A percentile compares a stretch with the other conserved stretches of the same genome.
Evolutionary conservation across 2,888 invertebrate species (phyloP).

Genomic region (Plusia festucae): DNA sequence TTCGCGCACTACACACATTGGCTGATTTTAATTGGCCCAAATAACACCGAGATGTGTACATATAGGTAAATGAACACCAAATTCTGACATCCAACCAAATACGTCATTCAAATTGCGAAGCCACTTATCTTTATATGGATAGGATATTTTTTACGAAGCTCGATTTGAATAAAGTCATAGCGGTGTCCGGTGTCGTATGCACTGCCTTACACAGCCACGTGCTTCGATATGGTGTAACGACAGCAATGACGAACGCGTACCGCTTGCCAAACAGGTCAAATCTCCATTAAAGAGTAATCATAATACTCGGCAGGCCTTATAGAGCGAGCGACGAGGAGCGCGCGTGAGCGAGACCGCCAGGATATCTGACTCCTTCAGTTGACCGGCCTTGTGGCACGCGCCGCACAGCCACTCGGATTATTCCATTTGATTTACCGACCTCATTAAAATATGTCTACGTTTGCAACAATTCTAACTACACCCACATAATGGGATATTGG

Average conservation of each 20-base stretch:
- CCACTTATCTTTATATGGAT: conserved; percentile 69
- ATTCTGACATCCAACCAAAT: conserved; percentile 73
- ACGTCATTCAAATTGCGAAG: conserved; percentile 74
- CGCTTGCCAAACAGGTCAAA: conserved; percentile 71
- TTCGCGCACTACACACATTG: conserved; percentile 25
- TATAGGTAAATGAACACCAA: conserved; percentile 68
- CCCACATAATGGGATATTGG: conserved; percentile 58
- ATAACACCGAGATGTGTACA: conserved; percentile 46
- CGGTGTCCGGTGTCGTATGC: conserved; percentile 74
- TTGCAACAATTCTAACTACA: conserved; percentile 55
- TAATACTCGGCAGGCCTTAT: conserved; percentile 74
- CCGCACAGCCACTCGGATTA: conserved; percentile 70
- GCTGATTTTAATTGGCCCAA: conserved; percentile 52
- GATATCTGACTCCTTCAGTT: conserved; percentile 78
- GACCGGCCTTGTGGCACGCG: conserved; percentile 88
- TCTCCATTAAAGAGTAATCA: conserved; percentile 74
- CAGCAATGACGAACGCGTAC: conserved; percentile 74
- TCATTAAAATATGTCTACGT: conserved; percentile 74
- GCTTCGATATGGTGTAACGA: conserved; percentile 72
- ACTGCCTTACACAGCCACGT: conserved; percentile 74
- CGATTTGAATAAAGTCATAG: conserved; percentile 83
- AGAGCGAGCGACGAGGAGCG: conserved; percentile 59
- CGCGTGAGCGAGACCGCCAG: conserved; percentile 73
- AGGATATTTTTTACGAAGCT: conserved; percentile 68
- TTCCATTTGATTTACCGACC: conserved; percentile 80